A percentile compares a stretch with the other conserved stretches of the same genome.
phyloP scores from a whole-genome alignment of 2,113 vertebrate species.

The Sceloporus tristichus region DNA sequence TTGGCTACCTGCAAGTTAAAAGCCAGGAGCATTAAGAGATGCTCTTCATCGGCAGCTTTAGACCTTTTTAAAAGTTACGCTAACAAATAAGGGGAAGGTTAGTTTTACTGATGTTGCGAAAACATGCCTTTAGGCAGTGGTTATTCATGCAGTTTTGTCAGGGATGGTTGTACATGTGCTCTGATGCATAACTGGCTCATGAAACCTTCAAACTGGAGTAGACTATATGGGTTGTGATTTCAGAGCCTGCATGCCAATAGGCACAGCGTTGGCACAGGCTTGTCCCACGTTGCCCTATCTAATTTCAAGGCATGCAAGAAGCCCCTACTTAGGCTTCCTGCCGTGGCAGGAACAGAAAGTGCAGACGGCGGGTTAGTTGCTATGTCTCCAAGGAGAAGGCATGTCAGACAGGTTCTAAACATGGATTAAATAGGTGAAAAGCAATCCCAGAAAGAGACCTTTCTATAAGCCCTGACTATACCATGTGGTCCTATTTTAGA shows the following conservation, averaged over 20 bases:
- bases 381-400: background rate
- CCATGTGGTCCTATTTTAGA: background rate
- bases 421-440: background rate
- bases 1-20: background rate
- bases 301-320: conserved; percentile 10
- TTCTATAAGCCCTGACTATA: background rate
- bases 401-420: background rate
- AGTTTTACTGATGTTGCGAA: background rate
- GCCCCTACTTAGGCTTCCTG: background rate
- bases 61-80: background rate
- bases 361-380: background rate
- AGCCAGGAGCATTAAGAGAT: background rate
- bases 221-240: background rate
- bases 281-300: background rate
- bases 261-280: background rate
- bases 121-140: background rate
- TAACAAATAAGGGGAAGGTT: background rate
- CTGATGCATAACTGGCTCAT: background rate
- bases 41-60: background rate
- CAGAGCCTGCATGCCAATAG: background rate
- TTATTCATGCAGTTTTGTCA: background rate
- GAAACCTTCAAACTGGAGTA: background rate
- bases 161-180: background rate
- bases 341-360: background rate
- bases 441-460: background rate